phyloP scores from a whole-genome alignment of 2,888 invertebrate genomes.

The Amorpha juglandis region DNA sequence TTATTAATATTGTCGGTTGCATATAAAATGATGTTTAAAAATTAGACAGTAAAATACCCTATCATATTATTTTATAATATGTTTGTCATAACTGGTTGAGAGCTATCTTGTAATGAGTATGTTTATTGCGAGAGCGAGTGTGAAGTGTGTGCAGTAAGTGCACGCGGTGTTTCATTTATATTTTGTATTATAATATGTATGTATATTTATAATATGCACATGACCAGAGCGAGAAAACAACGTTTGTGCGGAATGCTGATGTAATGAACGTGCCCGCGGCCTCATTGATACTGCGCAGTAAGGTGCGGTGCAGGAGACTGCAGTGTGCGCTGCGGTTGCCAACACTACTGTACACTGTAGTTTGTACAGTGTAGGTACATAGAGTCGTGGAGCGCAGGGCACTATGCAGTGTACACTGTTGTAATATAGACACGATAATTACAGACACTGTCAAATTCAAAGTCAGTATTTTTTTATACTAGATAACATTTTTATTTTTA shows the following conservation, averaged over 20 bases:
- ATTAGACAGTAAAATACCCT: too few relatives aligned
- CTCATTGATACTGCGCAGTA: not conserved
- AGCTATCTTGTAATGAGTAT: not conserved
- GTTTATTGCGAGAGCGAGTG: not conserved
- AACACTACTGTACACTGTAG: not conserved
- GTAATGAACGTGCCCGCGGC: not conserved
- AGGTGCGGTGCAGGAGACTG: not conserved
- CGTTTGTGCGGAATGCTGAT: not conserved
- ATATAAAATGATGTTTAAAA: too few relatives aligned
- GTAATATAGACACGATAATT: too few relatives aligned
- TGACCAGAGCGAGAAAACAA: not conserved
- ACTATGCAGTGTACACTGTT: too few relatives aligned
- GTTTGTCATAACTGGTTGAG: too few relatives aligned
- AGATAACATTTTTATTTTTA: too few relatives aligned
- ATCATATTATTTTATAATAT: too few relatives aligned
- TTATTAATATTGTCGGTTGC: too few relatives aligned
- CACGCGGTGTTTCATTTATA: not conserved
- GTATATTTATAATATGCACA: not conserved
- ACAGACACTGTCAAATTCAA: too few relatives aligned
- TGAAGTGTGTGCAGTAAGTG: not conserved
- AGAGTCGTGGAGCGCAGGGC: too few relatives aligned
- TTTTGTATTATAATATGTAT: not conserved
- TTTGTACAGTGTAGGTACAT: too few relatives aligned
- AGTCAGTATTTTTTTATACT: too few relatives aligned
- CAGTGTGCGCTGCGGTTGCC: not conserved